Base-by-base conservation (phyloP, 2,797 vertebrate genomes). In the Bradypodion ventrale region DNA sequence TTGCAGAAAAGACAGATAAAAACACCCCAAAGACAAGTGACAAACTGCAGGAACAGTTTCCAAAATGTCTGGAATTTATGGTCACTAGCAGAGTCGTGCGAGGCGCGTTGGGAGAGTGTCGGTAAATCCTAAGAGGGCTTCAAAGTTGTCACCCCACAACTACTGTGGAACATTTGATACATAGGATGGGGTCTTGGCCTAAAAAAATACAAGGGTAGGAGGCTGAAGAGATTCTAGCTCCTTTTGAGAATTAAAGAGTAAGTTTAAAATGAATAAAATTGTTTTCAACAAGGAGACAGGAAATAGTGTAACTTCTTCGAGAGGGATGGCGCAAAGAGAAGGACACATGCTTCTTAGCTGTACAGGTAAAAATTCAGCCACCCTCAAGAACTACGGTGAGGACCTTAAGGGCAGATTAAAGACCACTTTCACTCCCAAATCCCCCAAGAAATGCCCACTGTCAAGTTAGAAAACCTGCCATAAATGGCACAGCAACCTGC, bases 1-100 rank as follows among this genome's bases (percentile, higher is more conserved):
- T 86, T 92, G 89, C 93, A 93, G 93, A 91, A 93, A 92, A 90
- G 25, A 93, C 40, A 49, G 60, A 93, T 92, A 93, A 94, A 83
- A 94, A 93, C 90, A 93, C 90, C 88, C 92, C 87, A 86, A 90
- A 91, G 89, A 88, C 86, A 87, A 92, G 89, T 87, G 93, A 92
- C 89, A 86, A 93, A 93, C 88, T 91, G 90, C 91, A 83, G 82
- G 83, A 90, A 78, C 69, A 73, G 52, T 76, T 77, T 79, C 85
- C 92, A 83, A 91, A 86, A 91, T 87, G 89, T 87, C 84, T 76
- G 35, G 66, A 59, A 46, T n/a, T 81, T 73, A 83, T 44, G 66
- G 32, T 27, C 66, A 56, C 82, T 77, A 87, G 63, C 78, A 72
- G 63, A 72, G 25, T 29, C 35, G 78, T 72, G 59, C 7, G 75